A percentile compares a stretch with the other conserved stretches of the same genome.
Conservation (phyloP, 2,888 invertebrate species). For the Chymomyza fuscimana region DNA sequence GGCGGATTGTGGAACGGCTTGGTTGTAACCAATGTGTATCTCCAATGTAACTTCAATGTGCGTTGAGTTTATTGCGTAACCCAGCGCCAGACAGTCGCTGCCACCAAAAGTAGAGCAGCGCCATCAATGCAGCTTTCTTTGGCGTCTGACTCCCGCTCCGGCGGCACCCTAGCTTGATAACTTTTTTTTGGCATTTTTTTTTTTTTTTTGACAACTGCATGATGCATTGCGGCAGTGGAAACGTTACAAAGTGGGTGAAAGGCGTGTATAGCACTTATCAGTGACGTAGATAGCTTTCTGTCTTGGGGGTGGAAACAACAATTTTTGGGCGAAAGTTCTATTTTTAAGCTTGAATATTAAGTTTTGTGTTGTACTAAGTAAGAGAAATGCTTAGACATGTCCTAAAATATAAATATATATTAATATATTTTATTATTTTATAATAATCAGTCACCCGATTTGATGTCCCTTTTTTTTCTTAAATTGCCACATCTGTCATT, state of each 20-base stretch:
- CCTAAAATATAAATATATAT: no score
- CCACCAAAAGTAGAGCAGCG: slow-evolving; percentile 62
- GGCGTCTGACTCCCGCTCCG: slow-evolving; percentile 17
- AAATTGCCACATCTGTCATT: no score
- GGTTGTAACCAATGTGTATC: not conserved
- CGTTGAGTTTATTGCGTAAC: slow-evolving; percentile 58
- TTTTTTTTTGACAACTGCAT: slow-evolving; percentile 68
- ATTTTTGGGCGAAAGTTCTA: no score
- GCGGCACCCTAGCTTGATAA: slow-evolving; percentile 6
- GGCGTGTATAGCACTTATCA: slow-evolving; percentile 37
- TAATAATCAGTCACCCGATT: no score
- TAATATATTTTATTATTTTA: no score
- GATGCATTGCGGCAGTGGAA: slow-evolving; percentile 58
- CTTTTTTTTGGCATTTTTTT: slow-evolving; percentile 10
- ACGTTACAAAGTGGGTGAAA: slow-evolving; percentile 68
- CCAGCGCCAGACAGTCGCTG: slow-evolving; percentile 28
- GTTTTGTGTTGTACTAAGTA: no score
- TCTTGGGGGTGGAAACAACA: no score
- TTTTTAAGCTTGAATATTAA: no score
- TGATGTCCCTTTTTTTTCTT: no score
- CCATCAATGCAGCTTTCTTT: slow-evolving; percentile 37
- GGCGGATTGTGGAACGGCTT: slow-evolving; percentile 1
- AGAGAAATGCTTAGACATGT: no score
- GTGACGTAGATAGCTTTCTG: no score
- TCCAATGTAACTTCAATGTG: not conserved